Evolutionary conservation across 2,113 vertebrate genomes (phyloP).

Genomic region (Emydura subglobosa): DNA sequence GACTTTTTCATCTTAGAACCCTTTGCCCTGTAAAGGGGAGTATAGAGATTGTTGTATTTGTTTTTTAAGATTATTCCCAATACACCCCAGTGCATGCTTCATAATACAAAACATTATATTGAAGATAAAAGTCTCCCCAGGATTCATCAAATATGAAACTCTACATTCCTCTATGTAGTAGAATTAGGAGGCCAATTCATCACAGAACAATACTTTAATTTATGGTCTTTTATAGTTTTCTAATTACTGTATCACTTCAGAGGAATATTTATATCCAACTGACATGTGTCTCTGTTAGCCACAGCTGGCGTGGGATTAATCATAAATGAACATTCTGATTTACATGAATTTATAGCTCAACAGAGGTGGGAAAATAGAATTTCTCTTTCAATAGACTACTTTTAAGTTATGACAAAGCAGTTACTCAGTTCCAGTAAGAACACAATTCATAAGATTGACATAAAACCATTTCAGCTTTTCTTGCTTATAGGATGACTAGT

Average conservation of each 20-base stretch:
- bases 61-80: accelerated
- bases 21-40: not conserved
- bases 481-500: not conserved
- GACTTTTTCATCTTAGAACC: not conserved
- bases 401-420: constrained; percentile 12
- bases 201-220: accelerated
- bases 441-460: not conserved
- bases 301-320: not conserved
- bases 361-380: not conserved
- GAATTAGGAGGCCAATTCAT: not conserved
- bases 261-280: not conserved
- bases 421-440: not conserved
- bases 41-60: not conserved
- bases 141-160: accelerated
- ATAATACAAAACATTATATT: accelerated
- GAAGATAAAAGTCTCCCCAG: not conserved
- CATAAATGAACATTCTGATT: not conserved
- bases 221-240: not conserved
- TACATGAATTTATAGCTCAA: not conserved
- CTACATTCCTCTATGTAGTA: not conserved
- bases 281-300: not conserved
- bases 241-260: not conserved
- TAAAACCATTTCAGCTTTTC: not conserved
- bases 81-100: accelerated
- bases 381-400: constrained; percentile 21